Evolutionary conservation across 2,113 vertebrate species (phyloP).

Genomic region (Sakesphorus luctuosus): DNA sequence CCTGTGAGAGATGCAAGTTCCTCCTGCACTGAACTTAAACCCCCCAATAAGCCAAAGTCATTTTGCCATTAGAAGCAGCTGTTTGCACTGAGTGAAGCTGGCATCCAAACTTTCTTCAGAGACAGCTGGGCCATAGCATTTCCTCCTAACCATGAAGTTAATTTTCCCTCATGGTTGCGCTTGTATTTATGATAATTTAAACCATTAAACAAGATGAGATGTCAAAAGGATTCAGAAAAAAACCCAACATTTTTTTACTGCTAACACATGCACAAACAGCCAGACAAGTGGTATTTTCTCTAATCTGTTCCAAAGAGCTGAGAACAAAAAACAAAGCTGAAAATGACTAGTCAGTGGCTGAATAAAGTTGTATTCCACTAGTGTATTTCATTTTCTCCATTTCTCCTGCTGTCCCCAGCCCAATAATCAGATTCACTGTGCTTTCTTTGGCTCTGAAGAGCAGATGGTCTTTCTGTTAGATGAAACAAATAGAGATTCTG

Average conservation of each 20-base stretch:
- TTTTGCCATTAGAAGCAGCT: not conserved
- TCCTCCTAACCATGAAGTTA: not conserved
- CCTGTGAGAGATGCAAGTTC: not conserved
- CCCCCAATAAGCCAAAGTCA: not conserved
- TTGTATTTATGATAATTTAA: not conserved
- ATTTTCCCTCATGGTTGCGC: not conserved
- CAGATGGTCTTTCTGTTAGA: not conserved
- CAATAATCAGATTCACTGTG: not conserved
- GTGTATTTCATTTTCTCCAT: not conserved
- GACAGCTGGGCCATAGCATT: not conserved
- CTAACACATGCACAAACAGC: not conserved
- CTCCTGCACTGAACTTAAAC: not conserved
- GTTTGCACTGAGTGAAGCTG: not conserved
- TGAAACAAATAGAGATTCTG: not conserved
- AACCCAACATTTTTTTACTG: not conserved
- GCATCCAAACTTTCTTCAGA: not conserved
- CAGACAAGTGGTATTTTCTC: not conserved
- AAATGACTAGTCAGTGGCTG: not conserved
- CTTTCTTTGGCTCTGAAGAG: slow-evolving; percentile 4
- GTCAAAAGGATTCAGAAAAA: not conserved
- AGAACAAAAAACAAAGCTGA: slow-evolving; percentile 2
- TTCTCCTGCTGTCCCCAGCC: not conserved
- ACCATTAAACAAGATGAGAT: not conserved
- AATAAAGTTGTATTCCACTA: not conserved
- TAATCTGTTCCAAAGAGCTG: not conserved